These are phyloP conservation scores for Neodiprion fabricii DNA, from an alignment of 1,140 invertebrate species.

Conservation along the genomic window DNA sequence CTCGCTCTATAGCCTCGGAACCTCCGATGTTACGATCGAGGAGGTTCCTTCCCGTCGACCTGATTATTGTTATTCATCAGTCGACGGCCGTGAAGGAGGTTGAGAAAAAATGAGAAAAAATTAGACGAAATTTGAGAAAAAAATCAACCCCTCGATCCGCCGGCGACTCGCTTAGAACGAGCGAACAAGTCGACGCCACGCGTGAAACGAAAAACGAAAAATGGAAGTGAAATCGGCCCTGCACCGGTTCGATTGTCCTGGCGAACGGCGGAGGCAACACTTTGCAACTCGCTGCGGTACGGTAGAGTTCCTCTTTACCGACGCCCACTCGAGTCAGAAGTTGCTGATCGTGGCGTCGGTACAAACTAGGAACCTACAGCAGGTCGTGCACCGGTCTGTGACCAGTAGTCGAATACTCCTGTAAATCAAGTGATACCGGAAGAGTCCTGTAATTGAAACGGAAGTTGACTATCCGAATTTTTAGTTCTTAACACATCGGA, in stretches of 20 bases:
- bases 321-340: neutral
- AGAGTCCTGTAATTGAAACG: too few species aligned
- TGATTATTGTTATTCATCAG: conserved; percentile 1
- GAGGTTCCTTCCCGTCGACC: neutral
- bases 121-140: neutral
- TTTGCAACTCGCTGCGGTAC: neutral
- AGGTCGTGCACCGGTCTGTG: too few species aligned
- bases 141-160: neutral
- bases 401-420: too few species aligned
- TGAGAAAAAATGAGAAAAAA: neutral
- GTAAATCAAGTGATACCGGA: too few species aligned
- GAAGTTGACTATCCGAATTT: too few species aligned
- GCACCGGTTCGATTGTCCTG: neutral
- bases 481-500: too few species aligned
- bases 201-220: too few species aligned
- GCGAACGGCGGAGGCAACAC: neutral
- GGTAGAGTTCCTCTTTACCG: neutral
- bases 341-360: too few species aligned
- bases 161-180: neutral
- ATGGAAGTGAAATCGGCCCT: too few species aligned
- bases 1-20: neutral
- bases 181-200: too few species aligned
- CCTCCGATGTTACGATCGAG: too few species aligned
- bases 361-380: too few species aligned
- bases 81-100: neutral